Percentiles rank a stretch among this genome's conserved stretches.
Conservation (phyloP, 92 coral and sea anemone species). For the Zoanthus solanderi region DNA sequence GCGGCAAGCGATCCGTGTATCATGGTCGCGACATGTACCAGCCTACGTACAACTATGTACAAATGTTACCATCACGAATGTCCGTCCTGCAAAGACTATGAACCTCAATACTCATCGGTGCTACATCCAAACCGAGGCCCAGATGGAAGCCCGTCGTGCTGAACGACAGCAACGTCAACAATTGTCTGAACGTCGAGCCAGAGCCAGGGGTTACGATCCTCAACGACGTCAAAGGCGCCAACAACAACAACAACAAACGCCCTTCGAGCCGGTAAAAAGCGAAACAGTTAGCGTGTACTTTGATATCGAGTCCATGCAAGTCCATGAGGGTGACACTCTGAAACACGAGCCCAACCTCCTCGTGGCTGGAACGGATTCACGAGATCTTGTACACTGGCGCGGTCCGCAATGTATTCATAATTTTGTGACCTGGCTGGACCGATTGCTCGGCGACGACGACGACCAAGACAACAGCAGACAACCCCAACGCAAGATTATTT, state of each 20-base stretch:
- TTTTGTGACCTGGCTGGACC: slow-evolving; percentile 29
- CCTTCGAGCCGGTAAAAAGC: not conserved
- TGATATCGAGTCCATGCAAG: not conserved
- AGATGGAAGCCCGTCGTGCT: too few species aligned
- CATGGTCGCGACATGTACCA: too few species aligned
- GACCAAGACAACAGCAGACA: not conserved
- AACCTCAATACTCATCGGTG: too few species aligned
- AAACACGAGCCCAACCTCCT: not conserved
- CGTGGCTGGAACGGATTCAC: not conserved
- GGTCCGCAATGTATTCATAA: not conserved
- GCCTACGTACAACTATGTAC: too few species aligned
- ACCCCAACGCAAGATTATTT: slow-evolving; percentile 6
- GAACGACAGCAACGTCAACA: too few species aligned
- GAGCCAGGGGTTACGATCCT: not conserved
- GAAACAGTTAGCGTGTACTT: not conserved
- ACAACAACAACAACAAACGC: not conserved
- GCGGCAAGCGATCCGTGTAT: too few species aligned
- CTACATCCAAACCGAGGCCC: too few species aligned
- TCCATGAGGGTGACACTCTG: not conserved
- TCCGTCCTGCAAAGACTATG: too few species aligned
- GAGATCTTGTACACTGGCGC: not conserved
- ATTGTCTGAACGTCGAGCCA: not conserved
- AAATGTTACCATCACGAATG: too few species aligned
- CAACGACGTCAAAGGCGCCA: not conserved
- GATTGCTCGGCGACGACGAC: not conserved